Conservation (phyloP, 2,888 invertebrate genomes). For the Podabrus alpinus region DNA sequence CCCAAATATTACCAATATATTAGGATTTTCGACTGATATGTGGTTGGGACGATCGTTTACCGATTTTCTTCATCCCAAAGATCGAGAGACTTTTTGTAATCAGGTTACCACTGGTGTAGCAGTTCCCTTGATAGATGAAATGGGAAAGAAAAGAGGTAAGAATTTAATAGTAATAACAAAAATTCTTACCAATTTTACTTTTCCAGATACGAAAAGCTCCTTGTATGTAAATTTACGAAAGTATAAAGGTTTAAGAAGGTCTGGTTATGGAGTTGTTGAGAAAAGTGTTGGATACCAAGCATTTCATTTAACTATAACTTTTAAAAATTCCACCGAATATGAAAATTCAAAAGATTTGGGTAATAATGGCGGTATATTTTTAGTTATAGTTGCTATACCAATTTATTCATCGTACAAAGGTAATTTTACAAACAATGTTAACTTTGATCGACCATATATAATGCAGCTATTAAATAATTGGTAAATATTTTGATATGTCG, state of each 20-base stretch:
- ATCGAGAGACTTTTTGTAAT: constrained; percentile 73
- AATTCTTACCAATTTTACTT: neutral
- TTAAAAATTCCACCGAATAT: constrained; percentile 64
- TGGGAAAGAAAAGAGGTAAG: constrained; percentile 51
- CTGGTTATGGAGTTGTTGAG: constrained; percentile 67
- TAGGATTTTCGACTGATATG: constrained; percentile 82
- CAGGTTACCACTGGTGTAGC: constrained; percentile 72
- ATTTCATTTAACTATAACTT: constrained; percentile 71
- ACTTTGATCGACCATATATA: neutral
- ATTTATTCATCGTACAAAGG: constrained; percentile 78
- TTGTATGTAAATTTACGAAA: constrained; percentile 70
- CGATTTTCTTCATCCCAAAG: constrained; percentile 83
- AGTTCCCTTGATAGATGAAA: constrained; percentile 61
- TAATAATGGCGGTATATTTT: constrained; percentile 58
- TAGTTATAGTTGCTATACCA: constrained; percentile 74
- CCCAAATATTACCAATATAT: constrained; percentile 65
- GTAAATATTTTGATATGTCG: neutral
- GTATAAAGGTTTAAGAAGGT: constrained; percentile 64
- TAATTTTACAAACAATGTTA: constrained; percentile 50
- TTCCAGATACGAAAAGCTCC: constrained; percentile 56
- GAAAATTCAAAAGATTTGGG: constrained; percentile 50
- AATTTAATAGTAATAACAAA: neutral
- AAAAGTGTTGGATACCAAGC: constrained; percentile 68
- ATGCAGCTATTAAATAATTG: neutral
- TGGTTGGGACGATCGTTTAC: constrained; percentile 86